Base-by-base conservation (phyloP, 53 echinoderm and acorn worm species). In the Arbacia lixula region DNA sequence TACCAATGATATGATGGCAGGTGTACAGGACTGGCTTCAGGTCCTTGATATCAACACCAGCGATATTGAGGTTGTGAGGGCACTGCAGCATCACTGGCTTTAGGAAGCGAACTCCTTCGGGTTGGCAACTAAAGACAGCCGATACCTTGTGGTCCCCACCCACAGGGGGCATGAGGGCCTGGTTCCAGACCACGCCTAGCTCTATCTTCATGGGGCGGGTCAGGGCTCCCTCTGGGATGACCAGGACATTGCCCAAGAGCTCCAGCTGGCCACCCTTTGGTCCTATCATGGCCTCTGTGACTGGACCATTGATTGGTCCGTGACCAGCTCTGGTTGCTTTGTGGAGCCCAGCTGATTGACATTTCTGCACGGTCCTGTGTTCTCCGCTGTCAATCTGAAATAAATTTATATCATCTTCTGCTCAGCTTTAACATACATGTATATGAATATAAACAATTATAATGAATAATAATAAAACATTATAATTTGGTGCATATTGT, bases 111-210 rank as follows among this genome's bases (percentile, higher is more conserved):
- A 75, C 12, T 30, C 75, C 75, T 20, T 53, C 52, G 22, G 75
- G 75, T 24, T 53, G 75, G 36, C 75, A 75, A 54, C 53, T 54
- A 4, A 75, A 32, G 6, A 54, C 53, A 10, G 75, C 30, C 53
- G 75, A 34, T 22, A 75, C 36, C 30, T 71, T 40, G 43, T 43
- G 42, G 11, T 71, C 71, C n/a, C 41, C 42, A 19, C 33, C 33
- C 31, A 75, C 31, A 19, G 53, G 31, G 6, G 75, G 75, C 55
- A n/a, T 0, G 19, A 75, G 75, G 20, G 8, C 9, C 0, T 54
- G 9, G 26, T 75, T 75, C 75, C 75, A 75, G 34, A 75, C 75
- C 53, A 75, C 20, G 9, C 75, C 75, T 5, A 75, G 39, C 75
- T 52, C 53, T 6, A 75, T 35, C 22, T 33, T 54, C 32, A 54